Percentiles rank a stretch among this genome's conserved stretches.
phyloP scores from a whole-genome alignment of 2,113 vertebrate species.

The Tilapia sparmanii region DNA sequence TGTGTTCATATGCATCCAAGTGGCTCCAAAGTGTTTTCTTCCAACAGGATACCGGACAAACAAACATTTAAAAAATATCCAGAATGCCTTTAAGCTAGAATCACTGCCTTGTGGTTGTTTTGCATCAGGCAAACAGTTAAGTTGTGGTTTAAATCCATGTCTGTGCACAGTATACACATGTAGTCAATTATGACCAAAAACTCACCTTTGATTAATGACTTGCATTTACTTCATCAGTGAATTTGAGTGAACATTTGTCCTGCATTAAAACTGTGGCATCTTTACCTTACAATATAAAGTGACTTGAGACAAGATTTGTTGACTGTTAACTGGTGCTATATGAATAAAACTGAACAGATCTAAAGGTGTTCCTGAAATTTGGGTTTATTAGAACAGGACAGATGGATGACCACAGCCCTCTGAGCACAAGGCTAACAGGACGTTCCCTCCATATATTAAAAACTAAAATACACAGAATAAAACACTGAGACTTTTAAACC shows the following conservation, averaged over 20 bases:
- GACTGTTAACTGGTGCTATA: not conserved
- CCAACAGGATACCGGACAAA: rapidly evolving
- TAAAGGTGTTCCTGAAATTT: not conserved
- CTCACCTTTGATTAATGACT: not conserved
- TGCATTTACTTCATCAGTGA: not conserved
- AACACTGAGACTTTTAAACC: not conserved
- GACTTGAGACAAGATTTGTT: not conserved
- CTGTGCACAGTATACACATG: not conserved
- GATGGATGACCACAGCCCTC: not conserved
- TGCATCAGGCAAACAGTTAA: not conserved
- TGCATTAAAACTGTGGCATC: not conserved
- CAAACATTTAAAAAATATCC: not conserved
- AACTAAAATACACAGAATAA: not conserved
- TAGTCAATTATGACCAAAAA: not conserved
- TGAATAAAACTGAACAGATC: not conserved
- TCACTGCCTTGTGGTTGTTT: not conserved
- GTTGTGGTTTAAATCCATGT: not conserved
- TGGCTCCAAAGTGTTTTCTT: not conserved
- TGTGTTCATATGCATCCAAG: not conserved
- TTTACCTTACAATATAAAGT: not conserved
- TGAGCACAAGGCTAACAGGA: not conserved
- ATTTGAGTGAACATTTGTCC: not conserved
- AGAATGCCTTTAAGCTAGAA: not conserved
- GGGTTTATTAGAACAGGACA: not conserved
- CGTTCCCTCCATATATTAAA: not conserved